Conservation (phyloP, 1,140 invertebrate species). For the Eulimnadia texana region DNA sequence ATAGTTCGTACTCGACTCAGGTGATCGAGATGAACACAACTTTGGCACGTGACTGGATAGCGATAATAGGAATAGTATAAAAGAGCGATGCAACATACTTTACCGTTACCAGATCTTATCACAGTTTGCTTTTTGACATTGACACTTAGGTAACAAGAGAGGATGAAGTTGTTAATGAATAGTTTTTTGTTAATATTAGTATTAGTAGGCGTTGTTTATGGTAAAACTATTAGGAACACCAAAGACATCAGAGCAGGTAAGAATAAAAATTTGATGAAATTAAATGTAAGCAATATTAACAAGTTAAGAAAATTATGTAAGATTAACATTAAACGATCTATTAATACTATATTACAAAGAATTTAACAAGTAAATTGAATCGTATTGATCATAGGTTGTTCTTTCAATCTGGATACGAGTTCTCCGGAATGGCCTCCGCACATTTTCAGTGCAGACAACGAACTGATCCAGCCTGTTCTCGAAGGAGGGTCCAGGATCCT, state of each 20-base stretch:
- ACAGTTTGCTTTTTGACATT: too few relatives aligned
- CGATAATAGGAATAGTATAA: too few relatives aligned
- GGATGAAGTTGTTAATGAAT: background rate
- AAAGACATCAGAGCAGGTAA: background rate
- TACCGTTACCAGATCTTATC: too few relatives aligned
- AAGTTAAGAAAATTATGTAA: background rate
- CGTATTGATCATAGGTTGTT: too few relatives aligned
- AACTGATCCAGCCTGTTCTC: constrained; percentile 4
- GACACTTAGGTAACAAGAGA: background rate
- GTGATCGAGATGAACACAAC: too few relatives aligned
- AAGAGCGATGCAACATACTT: too few relatives aligned
- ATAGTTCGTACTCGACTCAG: too few relatives aligned
- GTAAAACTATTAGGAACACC: background rate
- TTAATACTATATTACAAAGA: too few relatives aligned
- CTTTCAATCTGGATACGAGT: constrained; percentile 11
- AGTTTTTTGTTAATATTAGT: background rate
- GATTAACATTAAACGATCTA: background rate
- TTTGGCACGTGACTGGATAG: too few relatives aligned
- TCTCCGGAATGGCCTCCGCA: constrained; percentile 1
- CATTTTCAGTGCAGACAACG: constrained; percentile 2
- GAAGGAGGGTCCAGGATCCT: constrained; percentile 6
- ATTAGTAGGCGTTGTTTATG: background rate
- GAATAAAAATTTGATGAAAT: background rate
- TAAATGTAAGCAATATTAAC: background rate
- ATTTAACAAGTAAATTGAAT: too few relatives aligned